phyloP scores from a whole-genome alignment of 2,797 vertebrate genomes.

The Petrocephalus sullivani region DNA sequence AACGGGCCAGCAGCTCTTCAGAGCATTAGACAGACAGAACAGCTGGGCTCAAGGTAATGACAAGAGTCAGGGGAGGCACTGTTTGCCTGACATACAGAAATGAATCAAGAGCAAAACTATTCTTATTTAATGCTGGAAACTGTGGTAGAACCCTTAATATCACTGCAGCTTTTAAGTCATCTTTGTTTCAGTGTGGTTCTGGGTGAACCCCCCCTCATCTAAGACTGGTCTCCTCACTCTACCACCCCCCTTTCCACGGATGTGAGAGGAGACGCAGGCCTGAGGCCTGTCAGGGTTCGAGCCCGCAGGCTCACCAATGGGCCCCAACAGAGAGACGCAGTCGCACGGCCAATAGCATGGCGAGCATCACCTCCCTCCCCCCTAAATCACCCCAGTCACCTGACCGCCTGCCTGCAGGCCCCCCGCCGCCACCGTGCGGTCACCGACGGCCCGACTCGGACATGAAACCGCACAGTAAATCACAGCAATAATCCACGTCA shows the following conservation, averaged over 20 bases:
- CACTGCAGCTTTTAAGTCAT: neutral
- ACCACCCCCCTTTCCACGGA: neutral
- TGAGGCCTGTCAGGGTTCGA: neutral
- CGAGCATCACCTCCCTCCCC: neutral
- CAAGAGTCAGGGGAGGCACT: neutral
- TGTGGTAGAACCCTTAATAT: neutral
- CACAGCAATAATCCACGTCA: slow-evolving; percentile 2
- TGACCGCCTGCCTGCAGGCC: neutral
- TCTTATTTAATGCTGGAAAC: neutral
- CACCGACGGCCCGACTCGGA: neutral
- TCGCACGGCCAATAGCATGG: neutral
- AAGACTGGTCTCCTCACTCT: neutral
- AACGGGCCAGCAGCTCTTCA: neutral
- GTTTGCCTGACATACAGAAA: neutral
- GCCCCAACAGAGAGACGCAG: neutral
- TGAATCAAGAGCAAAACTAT: neutral
- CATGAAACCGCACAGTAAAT: neutral
- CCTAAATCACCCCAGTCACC: neutral
- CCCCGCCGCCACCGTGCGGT: neutral
- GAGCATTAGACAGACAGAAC: neutral
- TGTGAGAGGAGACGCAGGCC: neutral
- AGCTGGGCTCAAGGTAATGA: neutral
- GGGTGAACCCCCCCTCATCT: neutral
- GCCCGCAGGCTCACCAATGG: neutral
- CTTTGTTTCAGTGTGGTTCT: neutral